Evolutionary conservation across 1,140 invertebrate species (phyloP).

Genomic region (Aphidius ervi): DNA sequence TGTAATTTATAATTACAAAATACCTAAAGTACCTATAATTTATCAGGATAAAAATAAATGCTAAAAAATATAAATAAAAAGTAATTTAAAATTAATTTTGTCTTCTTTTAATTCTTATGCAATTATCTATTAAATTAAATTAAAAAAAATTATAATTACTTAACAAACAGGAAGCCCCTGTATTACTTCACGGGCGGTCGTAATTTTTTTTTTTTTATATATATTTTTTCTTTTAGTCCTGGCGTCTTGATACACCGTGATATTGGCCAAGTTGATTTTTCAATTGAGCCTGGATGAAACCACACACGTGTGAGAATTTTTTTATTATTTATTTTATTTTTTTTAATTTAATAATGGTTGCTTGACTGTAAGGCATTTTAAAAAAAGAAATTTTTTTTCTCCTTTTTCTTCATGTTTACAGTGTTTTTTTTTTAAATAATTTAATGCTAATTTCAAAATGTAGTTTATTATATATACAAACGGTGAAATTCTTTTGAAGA

Average conservation of each 20-base stretch:
- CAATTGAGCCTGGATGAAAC: slow-evolving; percentile 17
- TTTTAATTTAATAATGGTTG: no score
- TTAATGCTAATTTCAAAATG: background rate
- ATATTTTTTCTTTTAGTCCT: slow-evolving; percentile 1
- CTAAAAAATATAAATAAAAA: slow-evolving; percentile 3
- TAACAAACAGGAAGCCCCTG: slow-evolving; percentile 16
- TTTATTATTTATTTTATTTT: background rate
- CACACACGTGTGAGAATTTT: slow-evolving; percentile 16
- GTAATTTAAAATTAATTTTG: background rate
- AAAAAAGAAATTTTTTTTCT: background rate
- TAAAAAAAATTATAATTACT: slow-evolving; percentile 9
- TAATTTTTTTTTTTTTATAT: slow-evolving; percentile 10
- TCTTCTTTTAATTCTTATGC: slow-evolving; percentile 4
- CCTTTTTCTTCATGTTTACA: no score
- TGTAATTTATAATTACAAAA: slow-evolving; percentile 20
- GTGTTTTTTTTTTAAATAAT: background rate
- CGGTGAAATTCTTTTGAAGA: no score
- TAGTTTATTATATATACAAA: no score
- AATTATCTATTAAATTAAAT: slow-evolving; percentile 6
- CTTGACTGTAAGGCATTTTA: no score
- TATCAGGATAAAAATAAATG: slow-evolving; percentile 3
- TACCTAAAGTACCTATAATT: slow-evolving; percentile 14
- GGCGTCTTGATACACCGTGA: background rate
- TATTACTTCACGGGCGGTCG: slow-evolving; percentile 18
- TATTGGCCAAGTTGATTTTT: slow-evolving; percentile 13